Conservation (phyloP, 2,113 vertebrate species). For the Panthera tigris region DNA sequence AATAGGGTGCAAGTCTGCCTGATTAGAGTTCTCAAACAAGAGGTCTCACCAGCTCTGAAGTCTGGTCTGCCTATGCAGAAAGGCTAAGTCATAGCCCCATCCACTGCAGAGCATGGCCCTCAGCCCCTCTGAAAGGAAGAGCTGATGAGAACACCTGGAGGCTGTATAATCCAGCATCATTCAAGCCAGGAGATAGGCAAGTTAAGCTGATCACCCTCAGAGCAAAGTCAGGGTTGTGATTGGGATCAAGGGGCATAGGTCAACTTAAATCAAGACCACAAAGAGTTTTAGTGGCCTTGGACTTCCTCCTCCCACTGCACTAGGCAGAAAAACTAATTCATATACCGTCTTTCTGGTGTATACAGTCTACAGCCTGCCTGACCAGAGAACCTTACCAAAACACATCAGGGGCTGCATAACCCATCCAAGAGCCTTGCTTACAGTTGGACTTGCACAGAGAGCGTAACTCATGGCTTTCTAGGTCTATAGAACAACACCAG, state of each 20-base stretch:
- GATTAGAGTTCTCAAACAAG: not conserved
- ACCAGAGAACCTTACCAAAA: not conserved
- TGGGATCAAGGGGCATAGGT: not conserved
- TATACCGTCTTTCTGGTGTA: not conserved
- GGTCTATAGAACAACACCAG: not conserved
- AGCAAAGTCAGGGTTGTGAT: not conserved
- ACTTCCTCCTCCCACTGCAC: not conserved
- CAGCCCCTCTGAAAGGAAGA: not conserved
- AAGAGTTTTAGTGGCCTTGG: not conserved
- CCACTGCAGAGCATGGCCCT: not conserved
- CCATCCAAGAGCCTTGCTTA: not conserved
- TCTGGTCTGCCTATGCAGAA: not conserved
- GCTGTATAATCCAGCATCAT: not conserved
- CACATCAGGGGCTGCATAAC: not conserved
- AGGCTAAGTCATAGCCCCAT: not conserved
- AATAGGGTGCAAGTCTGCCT: not conserved
- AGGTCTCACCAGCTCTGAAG: not conserved
- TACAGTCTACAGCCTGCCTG: not conserved
- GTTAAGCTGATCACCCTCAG: not conserved
- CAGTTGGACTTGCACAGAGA: not conserved
- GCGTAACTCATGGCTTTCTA: not conserved
- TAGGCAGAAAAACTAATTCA: not conserved
- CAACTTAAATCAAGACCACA: not conserved
- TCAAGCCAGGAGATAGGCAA: not conserved
- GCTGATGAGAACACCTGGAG: not conserved